These are phyloP conservation scores for Homarus americanus DNA, from an alignment of 1,140 invertebrate genomes.

Conservation along the genomic window DNA sequence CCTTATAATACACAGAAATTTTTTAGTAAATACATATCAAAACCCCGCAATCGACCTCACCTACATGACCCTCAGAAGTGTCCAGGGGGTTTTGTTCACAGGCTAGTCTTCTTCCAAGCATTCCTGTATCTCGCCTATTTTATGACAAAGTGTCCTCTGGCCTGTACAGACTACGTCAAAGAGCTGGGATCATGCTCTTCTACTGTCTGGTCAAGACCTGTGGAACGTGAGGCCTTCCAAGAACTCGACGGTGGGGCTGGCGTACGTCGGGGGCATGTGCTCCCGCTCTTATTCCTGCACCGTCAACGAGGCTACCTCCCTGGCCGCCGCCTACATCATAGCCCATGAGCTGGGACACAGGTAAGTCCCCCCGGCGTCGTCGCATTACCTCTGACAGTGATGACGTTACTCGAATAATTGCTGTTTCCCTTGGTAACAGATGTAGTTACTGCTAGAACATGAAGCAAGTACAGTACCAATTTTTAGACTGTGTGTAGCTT, in stretches of 20 bases:
- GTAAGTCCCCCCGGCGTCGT: no score
- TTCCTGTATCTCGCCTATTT: background rate
- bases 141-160: background rate
- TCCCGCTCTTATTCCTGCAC: constrained; percentile 22
- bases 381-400: no score
- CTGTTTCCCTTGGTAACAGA: no score
- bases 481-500: no score
- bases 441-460: no score
- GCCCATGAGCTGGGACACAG: constrained; percentile 60
- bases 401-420: no score
- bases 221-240: constrained; percentile 3
- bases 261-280: constrained; percentile 57
- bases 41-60: no score
- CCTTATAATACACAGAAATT: no score
- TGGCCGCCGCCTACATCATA: constrained; percentile 48
- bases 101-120: background rate
- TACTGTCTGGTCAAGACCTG: constrained; percentile 46
- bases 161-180: background rate
- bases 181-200: constrained; percentile 47
- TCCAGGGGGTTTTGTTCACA: no score
- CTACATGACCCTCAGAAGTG: background rate
- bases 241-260: constrained; percentile 42
- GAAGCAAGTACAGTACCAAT: no score
- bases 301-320: constrained; percentile 45
- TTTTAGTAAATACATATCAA: no score